Evolutionary conservation across 2,888 invertebrate species (phyloP), one percentile per base, ranked within the genome.

Genomic region (Acanthosepion esculentum): DNA sequence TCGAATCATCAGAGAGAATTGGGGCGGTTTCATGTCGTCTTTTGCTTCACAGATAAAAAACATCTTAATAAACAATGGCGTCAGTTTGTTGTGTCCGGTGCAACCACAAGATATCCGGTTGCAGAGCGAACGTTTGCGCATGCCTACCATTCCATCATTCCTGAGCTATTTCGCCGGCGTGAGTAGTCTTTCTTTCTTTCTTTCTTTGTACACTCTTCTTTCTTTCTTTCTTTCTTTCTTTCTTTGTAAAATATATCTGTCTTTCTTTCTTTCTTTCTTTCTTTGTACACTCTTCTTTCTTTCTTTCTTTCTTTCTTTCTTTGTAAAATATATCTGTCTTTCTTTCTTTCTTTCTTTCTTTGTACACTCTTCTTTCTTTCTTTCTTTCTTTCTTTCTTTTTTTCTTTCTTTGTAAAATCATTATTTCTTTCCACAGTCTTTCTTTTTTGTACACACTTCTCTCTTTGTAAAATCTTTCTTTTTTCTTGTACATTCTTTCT

Each of bases 81-180:
- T 95, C 59, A 95, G 94, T 33, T 94, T 94, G 41, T 23, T 18
- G 23, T 96, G 96, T 93, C 95, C 96, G 0, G 95, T 95, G 91
- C 95, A 95, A 15, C 95, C 95, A 1, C 95, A 95, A 91, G 48
- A 91, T 18, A 95, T 96, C 33, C 94, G 94, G 55, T 95, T 96
- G 33, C 92, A 95, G 23, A 94, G 95, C 48, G 94, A 95, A 94
- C 94, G 92, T 41, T 50, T 96, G 23, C n/a, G 92, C 10, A 78
- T 96, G 41, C 96, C 96, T 0, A 50, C 91, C 2, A 95, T 96
- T 41, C 96, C 96, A 59, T 91, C 95, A 7, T 92, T 95, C 48
- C 94, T 96, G 41, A 94, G 94, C 91, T 96, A 95, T 94, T 96
- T 96, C 94, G 96, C 96, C 41, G 95, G 95, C 94, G 96, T 96